phyloP scores from a whole-genome alignment of 2,888 invertebrate species.

The Ophion costatus region DNA sequence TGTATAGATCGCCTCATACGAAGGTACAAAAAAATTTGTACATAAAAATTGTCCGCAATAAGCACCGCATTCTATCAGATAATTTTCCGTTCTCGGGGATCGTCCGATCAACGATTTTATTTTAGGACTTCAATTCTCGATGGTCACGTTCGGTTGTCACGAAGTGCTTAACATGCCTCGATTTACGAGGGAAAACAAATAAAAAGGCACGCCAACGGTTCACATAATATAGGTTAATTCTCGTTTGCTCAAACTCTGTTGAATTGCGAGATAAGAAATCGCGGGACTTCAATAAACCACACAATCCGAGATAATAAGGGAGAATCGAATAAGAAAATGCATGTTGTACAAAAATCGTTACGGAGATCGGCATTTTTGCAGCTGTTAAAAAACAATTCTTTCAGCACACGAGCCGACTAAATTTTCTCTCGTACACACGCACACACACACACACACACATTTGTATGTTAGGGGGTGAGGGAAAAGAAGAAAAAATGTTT shows the following conservation, averaged over 20 bases:
- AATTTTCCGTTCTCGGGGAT: constrained; percentile 3
- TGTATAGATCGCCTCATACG: constrained; percentile 24
- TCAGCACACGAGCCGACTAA: constrained; percentile 20
- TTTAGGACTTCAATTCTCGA: not conserved
- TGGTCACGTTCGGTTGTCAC: constrained; percentile 2
- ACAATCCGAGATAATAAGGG: constrained; percentile 2
- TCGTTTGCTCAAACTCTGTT: constrained; percentile 40
- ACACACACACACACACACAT: constrained; percentile 16
- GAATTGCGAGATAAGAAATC: constrained; percentile 24
- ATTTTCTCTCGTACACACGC: constrained; percentile 23
- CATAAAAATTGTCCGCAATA: constrained; percentile 35
- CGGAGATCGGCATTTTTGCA: constrained; percentile 30
- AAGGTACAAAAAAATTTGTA: constrained; percentile 50
- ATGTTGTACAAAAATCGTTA: constrained; percentile 37
- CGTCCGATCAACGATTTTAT: not conserved
- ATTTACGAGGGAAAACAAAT: not conserved
- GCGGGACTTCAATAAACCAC: not conserved
- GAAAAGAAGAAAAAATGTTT: not conserved
- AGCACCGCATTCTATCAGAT: constrained; percentile 31
- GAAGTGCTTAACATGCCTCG: not conserved
- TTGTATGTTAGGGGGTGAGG: not conserved
- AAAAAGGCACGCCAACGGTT: not conserved
- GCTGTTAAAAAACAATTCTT: constrained; percentile 21
- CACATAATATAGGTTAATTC: constrained; percentile 5
- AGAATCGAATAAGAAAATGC: not conserved